These are phyloP conservation scores for Menura novaehollandiae DNA, from an alignment of 2,113 vertebrate species.

Conservation along the genomic window DNA sequence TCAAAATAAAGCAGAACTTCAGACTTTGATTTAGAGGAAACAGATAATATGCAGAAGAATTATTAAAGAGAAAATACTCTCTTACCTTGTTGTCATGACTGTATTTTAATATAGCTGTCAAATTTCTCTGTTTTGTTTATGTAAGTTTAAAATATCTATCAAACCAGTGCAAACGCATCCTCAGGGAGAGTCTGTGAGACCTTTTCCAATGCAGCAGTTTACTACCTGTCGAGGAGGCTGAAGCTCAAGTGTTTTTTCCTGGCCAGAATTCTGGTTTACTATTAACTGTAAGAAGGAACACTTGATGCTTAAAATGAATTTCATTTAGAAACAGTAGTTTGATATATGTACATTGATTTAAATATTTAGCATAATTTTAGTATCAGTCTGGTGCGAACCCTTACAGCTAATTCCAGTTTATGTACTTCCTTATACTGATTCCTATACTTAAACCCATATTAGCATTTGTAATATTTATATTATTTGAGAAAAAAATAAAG, in stretches of 20 bases:
- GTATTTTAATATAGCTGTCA: not conserved
- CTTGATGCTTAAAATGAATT: conserved; percentile 51
- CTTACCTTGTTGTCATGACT: conserved; percentile 46
- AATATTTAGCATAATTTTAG: conserved; percentile 50
- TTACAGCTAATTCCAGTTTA: not conserved
- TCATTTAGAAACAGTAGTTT: conserved; percentile 1
- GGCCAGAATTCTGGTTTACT: not conserved
- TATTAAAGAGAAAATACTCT: conserved; percentile 26
- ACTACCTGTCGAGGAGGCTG: conserved; percentile 23
- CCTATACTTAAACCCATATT: not conserved
- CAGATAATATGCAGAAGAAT: not conserved
- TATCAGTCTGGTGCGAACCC: not conserved
- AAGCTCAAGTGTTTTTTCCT: conserved; percentile 2
- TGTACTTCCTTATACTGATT: not conserved
- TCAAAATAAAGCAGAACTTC: conserved; percentile 41
- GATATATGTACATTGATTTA: conserved; percentile 46
- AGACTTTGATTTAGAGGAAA: not conserved
- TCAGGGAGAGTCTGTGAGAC: not conserved
- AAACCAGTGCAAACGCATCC: conserved; percentile 38
- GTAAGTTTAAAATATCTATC: conserved; percentile 53
- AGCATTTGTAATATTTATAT: not conserved
- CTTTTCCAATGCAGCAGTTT: conserved; percentile 22
- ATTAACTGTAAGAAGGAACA: not conserved
- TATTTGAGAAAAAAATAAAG: not conserved
- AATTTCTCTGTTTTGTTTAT: conserved; percentile 34